phyloP scores from a whole-genome alignment of 2,797 vertebrate species.

The Florisuga fusca region DNA sequence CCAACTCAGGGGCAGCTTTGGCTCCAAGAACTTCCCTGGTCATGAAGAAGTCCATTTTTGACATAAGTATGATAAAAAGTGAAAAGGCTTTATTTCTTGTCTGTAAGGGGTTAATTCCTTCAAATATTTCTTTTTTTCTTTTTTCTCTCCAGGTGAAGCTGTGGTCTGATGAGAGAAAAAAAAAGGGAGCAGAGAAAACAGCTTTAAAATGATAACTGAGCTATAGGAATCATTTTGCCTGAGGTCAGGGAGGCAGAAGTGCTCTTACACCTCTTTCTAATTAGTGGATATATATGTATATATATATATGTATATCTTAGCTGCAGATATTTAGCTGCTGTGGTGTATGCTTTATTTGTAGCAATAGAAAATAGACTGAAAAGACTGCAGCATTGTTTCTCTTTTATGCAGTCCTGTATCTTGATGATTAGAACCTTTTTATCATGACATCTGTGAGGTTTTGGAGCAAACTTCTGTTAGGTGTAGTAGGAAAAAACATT shows the following conservation, averaged over 20 bases:
- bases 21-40: not conserved
- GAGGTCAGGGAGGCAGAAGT: not conserved
- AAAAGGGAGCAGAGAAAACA: not conserved
- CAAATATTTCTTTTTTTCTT: not conserved
- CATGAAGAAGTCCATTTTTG: not conserved
- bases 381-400: not conserved
- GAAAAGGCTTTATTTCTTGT: not conserved
- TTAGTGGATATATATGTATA: not conserved
- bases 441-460: not conserved
- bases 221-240: not conserved
- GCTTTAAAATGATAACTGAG: not conserved
- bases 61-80: rapidly evolving
- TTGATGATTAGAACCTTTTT: not conserved
- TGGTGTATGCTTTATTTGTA: rapidly evolving
- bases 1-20: not conserved
- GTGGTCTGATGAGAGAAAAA: not conserved
- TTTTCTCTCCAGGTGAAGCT: not conserved
- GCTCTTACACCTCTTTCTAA: not conserved
- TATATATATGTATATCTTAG: not conserved
- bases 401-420: not conserved
- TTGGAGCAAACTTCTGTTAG: not conserved
- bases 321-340: not conserved
- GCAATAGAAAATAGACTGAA: not conserved
- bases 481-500: not conserved
- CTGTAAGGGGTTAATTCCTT: not conserved